These are phyloP conservation scores for Eudyptes chrysolophus DNA, from an alignment of 2,113 vertebrate species.

Conservation along the genomic window DNA sequence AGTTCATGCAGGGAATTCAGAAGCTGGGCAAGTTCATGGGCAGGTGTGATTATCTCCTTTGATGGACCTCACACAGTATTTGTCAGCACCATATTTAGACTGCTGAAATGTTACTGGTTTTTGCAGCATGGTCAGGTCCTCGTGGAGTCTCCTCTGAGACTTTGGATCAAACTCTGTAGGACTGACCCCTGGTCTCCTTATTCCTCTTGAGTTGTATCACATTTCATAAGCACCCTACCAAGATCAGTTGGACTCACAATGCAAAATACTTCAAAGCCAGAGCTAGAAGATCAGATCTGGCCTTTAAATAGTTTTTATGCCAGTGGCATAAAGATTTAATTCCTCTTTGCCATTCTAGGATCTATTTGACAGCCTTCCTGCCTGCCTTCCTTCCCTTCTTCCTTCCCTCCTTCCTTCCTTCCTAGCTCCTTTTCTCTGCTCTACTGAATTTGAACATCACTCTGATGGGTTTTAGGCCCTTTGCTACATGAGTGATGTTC, in stretches of 20 bases:
- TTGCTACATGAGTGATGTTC: rapidly evolving
- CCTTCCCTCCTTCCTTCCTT: neutral
- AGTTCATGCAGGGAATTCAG: neutral
- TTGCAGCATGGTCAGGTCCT: neutral
- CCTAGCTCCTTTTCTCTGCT: neutral
- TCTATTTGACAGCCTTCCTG: neutral
- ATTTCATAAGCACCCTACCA: neutral
- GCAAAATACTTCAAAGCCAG: neutral
- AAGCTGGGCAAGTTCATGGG: neutral
- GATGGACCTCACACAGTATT: neutral
- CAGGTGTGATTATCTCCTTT: neutral
- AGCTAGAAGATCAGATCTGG: neutral
- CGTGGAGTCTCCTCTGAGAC: neutral
- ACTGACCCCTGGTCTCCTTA: neutral
- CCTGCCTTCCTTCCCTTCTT: neutral
- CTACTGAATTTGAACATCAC: neutral
- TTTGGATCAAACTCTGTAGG: neutral
- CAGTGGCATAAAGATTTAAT: neutral
- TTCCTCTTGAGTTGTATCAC: neutral
- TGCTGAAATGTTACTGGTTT: neutral
- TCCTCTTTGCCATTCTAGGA: neutral
- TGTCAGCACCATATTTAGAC: neutral
- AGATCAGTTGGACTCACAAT: neutral
- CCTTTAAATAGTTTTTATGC: neutral
- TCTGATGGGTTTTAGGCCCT: neutral